Conservation (phyloP, 1,140 invertebrate species). For the Leptoteleia sp. region DNA sequence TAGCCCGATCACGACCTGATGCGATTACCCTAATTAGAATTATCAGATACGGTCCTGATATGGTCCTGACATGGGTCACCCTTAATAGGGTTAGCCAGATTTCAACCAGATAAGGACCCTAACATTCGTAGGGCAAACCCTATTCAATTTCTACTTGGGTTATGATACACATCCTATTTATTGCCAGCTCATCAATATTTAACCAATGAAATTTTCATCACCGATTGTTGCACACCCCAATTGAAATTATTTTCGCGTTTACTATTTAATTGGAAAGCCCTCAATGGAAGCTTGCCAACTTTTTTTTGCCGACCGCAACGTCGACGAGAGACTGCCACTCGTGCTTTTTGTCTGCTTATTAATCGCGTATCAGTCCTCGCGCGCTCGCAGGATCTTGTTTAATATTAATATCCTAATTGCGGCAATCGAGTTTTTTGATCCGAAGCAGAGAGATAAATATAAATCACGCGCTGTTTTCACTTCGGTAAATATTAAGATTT, state of each 20-base stretch:
- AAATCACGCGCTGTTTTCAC: too few relatives aligned
- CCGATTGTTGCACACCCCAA: constrained; percentile 44
- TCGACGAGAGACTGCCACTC: background rate
- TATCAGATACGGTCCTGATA: too few relatives aligned
- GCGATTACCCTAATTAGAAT: too few relatives aligned
- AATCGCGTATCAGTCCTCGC: constrained; percentile 3
- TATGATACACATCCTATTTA: constrained; percentile 39
- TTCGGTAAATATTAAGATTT: too few relatives aligned
- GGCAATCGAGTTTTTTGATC: too few relatives aligned
- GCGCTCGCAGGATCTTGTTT: background rate
- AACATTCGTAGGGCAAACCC: too few relatives aligned
- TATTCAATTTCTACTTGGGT: too few relatives aligned
- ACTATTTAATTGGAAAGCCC: constrained; percentile 32
- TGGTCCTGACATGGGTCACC: too few relatives aligned
- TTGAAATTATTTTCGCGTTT: constrained; percentile 58
- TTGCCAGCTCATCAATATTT: constrained; percentile 53
- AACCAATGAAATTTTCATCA: constrained; percentile 53
- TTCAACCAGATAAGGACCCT: too few relatives aligned
- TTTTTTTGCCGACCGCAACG: constrained; percentile 30
- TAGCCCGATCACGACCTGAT: too few relatives aligned
- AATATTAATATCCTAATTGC: constrained; percentile 4
- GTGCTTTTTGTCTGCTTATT: background rate
- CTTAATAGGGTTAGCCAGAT: too few relatives aligned
- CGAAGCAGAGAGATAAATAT: too few relatives aligned
- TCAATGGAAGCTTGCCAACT: constrained; percentile 36